Conservation (phyloP, 2,113 vertebrate species). For the Oceanodroma tethys region DNA sequence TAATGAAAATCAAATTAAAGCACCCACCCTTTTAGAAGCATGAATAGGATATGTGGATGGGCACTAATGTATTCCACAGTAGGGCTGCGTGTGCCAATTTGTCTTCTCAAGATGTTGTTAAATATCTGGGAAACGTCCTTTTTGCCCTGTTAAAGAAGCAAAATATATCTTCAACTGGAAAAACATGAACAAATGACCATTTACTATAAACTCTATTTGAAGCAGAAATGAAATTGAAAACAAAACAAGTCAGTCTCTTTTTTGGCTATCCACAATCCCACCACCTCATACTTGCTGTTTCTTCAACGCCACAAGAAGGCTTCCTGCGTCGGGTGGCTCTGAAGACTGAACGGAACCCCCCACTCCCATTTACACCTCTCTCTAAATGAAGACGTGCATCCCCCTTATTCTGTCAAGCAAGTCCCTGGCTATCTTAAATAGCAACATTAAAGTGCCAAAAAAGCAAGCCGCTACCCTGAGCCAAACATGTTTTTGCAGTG, state of each 20-base stretch:
- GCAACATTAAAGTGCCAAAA: neutral
- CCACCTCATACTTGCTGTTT: neutral
- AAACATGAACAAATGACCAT: neutral
- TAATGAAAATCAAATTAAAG: constrained; percentile 1
- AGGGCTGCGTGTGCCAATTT: constrained; percentile 90
- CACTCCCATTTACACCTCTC: neutral
- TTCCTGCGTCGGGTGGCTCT: rapidly evolving
- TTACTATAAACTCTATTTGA: neutral
- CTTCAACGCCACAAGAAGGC: neutral
- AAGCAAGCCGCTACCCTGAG: neutral
- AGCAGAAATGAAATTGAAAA: neutral
- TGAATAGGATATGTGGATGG: constrained; percentile 92
- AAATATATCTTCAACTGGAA: neutral
- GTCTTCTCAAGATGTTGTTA: constrained; percentile 96
- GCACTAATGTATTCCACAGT: constrained; percentile 95
- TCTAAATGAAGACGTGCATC: neutral
- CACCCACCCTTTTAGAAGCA: constrained; percentile 91
- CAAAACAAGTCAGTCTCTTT: neutral
- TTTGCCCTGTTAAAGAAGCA: constrained; percentile 83
- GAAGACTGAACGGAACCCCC: neutral
- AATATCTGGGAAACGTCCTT: constrained; percentile 98
- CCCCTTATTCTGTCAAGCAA: neutral
- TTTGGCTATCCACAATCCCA: neutral
- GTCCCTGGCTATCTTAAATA: neutral
- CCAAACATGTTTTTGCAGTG: neutral